phyloP scores from a whole-genome alignment of 2,113 vertebrate species.

The Hippocampus comes region DNA sequence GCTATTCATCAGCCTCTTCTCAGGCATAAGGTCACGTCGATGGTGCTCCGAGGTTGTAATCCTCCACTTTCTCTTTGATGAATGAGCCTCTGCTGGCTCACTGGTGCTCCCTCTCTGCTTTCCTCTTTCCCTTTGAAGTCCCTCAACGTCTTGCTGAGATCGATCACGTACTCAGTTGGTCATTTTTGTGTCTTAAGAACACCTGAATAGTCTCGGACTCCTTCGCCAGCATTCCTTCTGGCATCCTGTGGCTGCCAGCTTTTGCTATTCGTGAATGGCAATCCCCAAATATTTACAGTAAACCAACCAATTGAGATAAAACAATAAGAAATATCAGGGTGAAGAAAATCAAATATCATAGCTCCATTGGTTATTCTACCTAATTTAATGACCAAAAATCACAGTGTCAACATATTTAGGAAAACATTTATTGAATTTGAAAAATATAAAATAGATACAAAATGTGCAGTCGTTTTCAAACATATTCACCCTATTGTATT shows the following conservation, averaged over 20 bases:
- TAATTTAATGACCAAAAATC: no score
- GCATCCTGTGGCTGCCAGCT: slow-evolving; percentile 43
- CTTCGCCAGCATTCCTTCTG: slow-evolving; percentile 47
- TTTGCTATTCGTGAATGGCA: slow-evolving; percentile 4
- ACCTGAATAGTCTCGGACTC: slow-evolving; percentile 40
- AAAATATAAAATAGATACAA: no score
- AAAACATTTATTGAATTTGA: no score
- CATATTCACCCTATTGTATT: no score
- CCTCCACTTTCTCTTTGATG: slow-evolving; percentile 29
- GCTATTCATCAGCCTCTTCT: slow-evolving; percentile 13
- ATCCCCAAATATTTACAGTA: no score
- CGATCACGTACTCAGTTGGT: slow-evolving; percentile 28
- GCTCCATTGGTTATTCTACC: no score
- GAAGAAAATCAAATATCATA: no score
- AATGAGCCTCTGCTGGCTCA: slow-evolving; percentile 62
- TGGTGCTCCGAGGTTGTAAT: slow-evolving; percentile 59
- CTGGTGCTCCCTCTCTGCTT: slow-evolving; percentile 24
- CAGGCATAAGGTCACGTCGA: slow-evolving; percentile 48
- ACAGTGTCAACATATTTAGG: no score
- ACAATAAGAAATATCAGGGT: no score
- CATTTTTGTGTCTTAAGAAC: slow-evolving; percentile 56
- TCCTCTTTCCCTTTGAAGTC: slow-evolving; percentile 47
- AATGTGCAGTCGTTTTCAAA: no score
- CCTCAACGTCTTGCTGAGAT: slow-evolving; percentile 20
- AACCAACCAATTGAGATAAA: no score